Evolutionary conservation across 1,140 invertebrate species (phyloP).

Genomic region (Formica selysi): DNA sequence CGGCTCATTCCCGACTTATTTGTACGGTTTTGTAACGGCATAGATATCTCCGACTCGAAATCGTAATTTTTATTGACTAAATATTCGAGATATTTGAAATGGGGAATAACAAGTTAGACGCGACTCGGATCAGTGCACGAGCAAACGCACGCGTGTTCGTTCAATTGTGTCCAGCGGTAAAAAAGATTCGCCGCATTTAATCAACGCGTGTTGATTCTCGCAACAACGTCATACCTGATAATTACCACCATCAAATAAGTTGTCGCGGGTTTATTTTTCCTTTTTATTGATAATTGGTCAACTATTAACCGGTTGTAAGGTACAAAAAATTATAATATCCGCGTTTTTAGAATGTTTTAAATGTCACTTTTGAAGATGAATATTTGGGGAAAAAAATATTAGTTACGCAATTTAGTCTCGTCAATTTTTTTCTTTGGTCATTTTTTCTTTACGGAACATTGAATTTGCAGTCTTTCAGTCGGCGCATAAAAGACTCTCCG

Average conservation of each 20-base stretch:
- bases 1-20: too few relatives aligned
- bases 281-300: neutral
- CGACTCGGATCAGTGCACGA: neutral
- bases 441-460: neutral
- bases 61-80: neutral
- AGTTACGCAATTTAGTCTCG: neutral
- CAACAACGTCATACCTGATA: neutral
- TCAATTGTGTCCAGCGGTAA: constrained; percentile 1
- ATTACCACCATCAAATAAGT: neutral
- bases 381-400: constrained; percentile 15
- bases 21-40: neutral
- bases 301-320: neutral
- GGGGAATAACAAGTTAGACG: neutral
- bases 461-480: neutral
- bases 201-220: neutral
- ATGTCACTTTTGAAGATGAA: neutral
- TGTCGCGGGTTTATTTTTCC: neutral
- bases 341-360: constrained; percentile 3
- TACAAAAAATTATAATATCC: neutral
- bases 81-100: neutral
- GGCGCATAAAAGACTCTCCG: neutral
- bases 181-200: neutral
- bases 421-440: neutral
- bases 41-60: neutral
- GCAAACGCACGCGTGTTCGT: neutral